These are phyloP conservation scores for Ischnura elegans DNA, from an alignment of 2,888 invertebrate species.

Conservation along the genomic window DNA sequence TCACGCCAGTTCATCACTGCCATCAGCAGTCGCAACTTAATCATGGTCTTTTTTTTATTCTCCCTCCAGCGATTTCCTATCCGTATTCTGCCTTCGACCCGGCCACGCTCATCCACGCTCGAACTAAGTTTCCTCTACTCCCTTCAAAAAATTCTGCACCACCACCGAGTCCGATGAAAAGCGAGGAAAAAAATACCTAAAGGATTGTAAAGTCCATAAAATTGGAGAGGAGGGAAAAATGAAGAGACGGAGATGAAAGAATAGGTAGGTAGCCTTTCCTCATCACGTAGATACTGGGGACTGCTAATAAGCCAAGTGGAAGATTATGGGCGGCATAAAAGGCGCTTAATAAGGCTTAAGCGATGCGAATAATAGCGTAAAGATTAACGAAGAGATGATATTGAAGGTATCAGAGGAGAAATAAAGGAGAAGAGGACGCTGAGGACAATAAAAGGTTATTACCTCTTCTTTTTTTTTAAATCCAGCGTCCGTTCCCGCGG, in stretches of 20 bases:
- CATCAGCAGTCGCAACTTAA: constrained; percentile 47
- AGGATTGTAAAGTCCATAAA: not conserved
- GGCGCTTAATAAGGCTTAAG: not conserved
- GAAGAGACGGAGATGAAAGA: not conserved
- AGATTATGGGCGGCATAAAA: not conserved
- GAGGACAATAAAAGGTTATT: not conserved
- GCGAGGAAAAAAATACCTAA: not conserved
- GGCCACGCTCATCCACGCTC: not conserved
- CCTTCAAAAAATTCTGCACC: not conserved
- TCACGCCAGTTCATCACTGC: constrained; percentile 45
- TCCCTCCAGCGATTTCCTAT: not conserved
- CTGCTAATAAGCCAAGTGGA: not conserved
- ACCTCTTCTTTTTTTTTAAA: too few relatives aligned
- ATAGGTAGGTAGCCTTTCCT: not conserved
- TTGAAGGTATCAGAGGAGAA: not conserved
- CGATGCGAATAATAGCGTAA: not conserved
- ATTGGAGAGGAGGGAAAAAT: not conserved
- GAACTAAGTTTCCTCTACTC: not conserved
- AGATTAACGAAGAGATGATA: not conserved
- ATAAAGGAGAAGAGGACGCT: not conserved
- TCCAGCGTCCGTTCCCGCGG: not conserved
- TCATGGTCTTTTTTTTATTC: not conserved
- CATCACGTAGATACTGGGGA: not conserved
- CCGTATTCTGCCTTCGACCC: not conserved
- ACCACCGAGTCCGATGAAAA: not conserved